Conservation (phyloP, 2,797 vertebrate species). For the Phoeniculus purpureus region DNA sequence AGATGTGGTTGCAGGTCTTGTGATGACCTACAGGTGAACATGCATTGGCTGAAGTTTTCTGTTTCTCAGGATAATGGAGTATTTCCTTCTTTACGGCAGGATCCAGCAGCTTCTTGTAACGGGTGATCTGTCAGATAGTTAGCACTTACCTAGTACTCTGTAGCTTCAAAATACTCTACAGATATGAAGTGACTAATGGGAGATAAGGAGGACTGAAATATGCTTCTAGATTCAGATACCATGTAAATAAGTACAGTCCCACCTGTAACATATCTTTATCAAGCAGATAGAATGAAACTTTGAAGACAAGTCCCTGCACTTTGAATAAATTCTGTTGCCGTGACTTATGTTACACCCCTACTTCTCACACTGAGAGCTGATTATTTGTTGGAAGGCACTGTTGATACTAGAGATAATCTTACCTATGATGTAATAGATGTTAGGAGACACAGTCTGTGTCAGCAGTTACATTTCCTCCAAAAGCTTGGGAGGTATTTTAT, state of each 20-base stretch:
- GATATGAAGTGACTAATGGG: not conserved
- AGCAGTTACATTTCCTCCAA: conserved; percentile 6
- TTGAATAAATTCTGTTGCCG: not conserved
- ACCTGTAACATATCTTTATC: not conserved
- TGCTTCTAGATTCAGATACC: not conserved
- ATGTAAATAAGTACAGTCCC: not conserved
- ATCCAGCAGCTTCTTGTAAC: not conserved
- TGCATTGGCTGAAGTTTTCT: not conserved
- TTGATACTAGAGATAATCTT: not conserved
- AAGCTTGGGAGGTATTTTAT: not conserved
- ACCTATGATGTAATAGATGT: not conserved
- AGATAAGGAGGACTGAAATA: not conserved
- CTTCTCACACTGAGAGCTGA: not conserved
- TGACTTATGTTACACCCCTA: not conserved
- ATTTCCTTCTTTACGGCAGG: not conserved
- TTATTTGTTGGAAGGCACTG: not conserved
- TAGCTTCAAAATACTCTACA: not conserved
- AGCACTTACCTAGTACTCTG: not conserved
- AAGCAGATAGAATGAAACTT: not conserved
- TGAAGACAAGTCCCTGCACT: not conserved
- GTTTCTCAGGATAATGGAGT: not conserved
- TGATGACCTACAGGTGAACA: not conserved
- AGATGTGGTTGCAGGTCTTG: not conserved
- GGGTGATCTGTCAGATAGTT: not conserved
- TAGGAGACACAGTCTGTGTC: not conserved